phyloP scores from a whole-genome alignment of 2,113 vertebrate genomes.

The Struthidea cinerea region DNA sequence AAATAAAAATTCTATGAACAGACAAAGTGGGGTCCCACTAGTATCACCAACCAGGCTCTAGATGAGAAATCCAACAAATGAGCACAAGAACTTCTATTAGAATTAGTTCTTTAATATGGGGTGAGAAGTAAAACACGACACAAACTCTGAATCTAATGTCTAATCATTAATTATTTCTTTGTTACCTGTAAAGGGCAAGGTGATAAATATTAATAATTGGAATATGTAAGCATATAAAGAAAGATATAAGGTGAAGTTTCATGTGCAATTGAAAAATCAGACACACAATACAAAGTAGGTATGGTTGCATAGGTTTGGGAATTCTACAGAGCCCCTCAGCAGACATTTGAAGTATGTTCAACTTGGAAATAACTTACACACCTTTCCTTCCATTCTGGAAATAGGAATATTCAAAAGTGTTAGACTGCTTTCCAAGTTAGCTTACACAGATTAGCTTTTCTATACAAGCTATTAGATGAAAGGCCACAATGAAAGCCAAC shows the following conservation, averaged over 20 bases:
- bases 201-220: background rate
- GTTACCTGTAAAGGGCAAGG: background rate
- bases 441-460: background rate
- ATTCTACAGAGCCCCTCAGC: background rate
- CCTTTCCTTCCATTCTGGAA: background rate
- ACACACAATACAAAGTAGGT: background rate
- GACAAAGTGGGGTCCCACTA: background rate
- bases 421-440: background rate
- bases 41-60: background rate
- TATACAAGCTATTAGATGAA: background rate
- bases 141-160: background rate
- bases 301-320: background rate
- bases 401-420: background rate
- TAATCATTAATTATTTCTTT: background rate
- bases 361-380: background rate
- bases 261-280: background rate
- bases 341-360: background rate
- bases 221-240: background rate
- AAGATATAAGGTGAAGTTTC: background rate
- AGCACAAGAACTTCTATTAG: background rate
- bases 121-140: background rate
- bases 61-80: background rate
- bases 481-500: background rate
- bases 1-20: background rate
- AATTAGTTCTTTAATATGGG: background rate